phyloP scores from a whole-genome alignment of 2,797 vertebrate species.

The Melanotaenia nigrans region DNA sequence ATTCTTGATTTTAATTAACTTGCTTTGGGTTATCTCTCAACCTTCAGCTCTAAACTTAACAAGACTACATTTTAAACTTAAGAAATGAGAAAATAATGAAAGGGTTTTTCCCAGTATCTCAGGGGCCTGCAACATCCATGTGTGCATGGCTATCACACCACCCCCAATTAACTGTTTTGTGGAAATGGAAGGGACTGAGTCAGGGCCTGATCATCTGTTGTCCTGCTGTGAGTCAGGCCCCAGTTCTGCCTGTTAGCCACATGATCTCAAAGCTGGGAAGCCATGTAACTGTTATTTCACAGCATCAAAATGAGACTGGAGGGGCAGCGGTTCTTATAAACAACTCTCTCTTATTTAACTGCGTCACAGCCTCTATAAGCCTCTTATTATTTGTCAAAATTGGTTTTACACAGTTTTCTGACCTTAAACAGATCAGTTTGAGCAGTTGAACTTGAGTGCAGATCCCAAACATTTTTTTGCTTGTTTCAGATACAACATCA shows the following conservation, averaged over 20 bases:
- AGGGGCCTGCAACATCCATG: conserved; percentile 35
- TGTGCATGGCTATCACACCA: conserved; percentile 64
- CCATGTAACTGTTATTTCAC: conserved; percentile 75
- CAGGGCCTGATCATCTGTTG: conserved; percentile 70
- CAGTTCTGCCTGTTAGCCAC: conserved; percentile 81
- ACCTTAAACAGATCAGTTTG: not conserved
- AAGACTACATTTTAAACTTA: conserved; percentile 8
- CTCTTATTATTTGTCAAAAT: conserved; percentile 29
- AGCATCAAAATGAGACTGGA: conserved; percentile 55
- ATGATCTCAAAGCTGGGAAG: conserved; percentile 67
- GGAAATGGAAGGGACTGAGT: conserved; percentile 66
- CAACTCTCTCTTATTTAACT: conserved; percentile 60
- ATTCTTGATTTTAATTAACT: conserved; percentile 31
- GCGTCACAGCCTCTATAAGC: conserved; percentile 47
- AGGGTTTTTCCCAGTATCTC: conserved; percentile 32
- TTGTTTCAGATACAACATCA: conserved; percentile 89
- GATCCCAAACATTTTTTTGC: not conserved
- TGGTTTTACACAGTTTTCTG: not conserved
- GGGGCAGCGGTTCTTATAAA: conserved; percentile 55
- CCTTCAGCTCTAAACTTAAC: conserved; percentile 11
- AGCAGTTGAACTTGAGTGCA: not conserved
- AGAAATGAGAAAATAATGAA: conserved; percentile 29
- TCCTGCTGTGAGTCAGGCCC: conserved; percentile 74
- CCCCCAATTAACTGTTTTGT: conserved; percentile 58
- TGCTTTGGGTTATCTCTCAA: conserved; percentile 23